Percentiles rank a stretch among this genome's conserved stretches.
Evolutionary conservation across 2,113 vertebrate genomes (phyloP).

Genomic region (Dryoscopus gambensis): DNA sequence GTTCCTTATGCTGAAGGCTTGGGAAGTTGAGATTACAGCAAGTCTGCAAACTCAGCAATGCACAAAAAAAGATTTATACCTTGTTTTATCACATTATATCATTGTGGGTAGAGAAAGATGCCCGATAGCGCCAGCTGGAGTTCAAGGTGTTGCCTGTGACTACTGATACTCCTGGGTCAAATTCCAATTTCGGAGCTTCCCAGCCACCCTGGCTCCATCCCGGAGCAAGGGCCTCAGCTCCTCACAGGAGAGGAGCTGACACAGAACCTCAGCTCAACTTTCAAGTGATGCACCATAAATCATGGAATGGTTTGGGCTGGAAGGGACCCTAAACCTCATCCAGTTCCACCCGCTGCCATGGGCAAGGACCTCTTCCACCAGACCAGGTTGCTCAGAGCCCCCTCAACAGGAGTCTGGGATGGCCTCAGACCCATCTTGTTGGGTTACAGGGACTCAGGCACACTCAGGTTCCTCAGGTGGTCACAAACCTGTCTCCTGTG

Average conservation of each 20-base stretch:
- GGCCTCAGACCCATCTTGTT: neutral
- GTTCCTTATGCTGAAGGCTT: neutral
- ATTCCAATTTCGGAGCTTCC: neutral
- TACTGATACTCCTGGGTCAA: neutral
- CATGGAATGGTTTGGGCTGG: neutral
- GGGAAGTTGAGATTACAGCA: neutral
- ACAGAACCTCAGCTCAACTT: neutral
- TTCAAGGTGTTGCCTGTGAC: neutral
- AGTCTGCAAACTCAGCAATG: neutral
- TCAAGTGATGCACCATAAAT: neutral
- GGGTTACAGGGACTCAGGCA: rapidly evolving
- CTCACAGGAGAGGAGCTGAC: no score
- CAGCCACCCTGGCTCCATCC: neutral
- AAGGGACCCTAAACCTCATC: neutral
- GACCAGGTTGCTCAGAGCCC: neutral
- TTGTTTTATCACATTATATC: neutral
- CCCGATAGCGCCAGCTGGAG: rapidly evolving
- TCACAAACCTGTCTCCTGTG: neutral
- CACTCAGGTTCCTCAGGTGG: neutral
- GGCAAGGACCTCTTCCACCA: neutral
- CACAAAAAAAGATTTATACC: rapidly evolving
- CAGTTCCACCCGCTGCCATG: rapidly evolving
- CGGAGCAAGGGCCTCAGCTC: neutral
- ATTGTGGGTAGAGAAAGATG: rapidly evolving
- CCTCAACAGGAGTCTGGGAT: neutral